These are phyloP conservation scores for Scrobipalpa costella DNA, from an alignment of 2,888 invertebrate species.

Conservation along the genomic window DNA sequence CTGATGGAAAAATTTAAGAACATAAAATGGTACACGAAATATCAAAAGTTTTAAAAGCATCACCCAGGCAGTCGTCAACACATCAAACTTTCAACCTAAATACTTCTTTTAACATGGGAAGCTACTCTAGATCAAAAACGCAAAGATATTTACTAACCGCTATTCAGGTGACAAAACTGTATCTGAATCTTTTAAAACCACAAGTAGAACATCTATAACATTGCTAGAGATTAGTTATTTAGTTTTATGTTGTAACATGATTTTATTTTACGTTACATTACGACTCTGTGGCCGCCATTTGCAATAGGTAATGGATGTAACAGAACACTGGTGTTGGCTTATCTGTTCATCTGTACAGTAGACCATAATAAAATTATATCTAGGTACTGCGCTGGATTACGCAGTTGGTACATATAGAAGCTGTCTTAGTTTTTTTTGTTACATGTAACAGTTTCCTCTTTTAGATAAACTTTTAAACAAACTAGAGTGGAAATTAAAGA, in stretches of 20 bases:
- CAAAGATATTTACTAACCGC: not conserved
- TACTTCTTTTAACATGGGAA: too few relatives aligned
- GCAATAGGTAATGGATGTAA: slow-evolving; percentile 4
- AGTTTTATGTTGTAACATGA: slow-evolving; percentile 8
- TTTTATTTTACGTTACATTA: slow-evolving; percentile 1
- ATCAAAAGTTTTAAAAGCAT: too few relatives aligned
- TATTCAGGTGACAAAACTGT: slow-evolving; percentile 2
- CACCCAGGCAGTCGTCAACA: too few relatives aligned
- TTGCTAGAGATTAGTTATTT: not conserved
- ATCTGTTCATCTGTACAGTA: slow-evolving; percentile 6
- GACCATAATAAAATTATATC: slow-evolving; percentile 10
- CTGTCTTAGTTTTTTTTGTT: not conserved
- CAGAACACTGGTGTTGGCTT: not conserved
- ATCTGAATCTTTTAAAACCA: not conserved
- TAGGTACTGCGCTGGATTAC: not conserved
- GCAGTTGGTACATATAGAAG: not conserved
- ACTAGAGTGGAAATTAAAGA: too few relatives aligned
- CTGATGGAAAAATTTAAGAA: too few relatives aligned
- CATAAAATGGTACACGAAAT: too few relatives aligned
- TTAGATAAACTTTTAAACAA: too few relatives aligned
- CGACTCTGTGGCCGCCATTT: not conserved
- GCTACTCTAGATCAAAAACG: too few relatives aligned
- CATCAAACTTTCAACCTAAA: too few relatives aligned
- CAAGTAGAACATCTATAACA: not conserved
- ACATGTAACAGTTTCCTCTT: too few relatives aligned